Evolutionary conservation across 2,113 vertebrate species (phyloP).

Genomic region (Erinaceus europaeus): DNA sequence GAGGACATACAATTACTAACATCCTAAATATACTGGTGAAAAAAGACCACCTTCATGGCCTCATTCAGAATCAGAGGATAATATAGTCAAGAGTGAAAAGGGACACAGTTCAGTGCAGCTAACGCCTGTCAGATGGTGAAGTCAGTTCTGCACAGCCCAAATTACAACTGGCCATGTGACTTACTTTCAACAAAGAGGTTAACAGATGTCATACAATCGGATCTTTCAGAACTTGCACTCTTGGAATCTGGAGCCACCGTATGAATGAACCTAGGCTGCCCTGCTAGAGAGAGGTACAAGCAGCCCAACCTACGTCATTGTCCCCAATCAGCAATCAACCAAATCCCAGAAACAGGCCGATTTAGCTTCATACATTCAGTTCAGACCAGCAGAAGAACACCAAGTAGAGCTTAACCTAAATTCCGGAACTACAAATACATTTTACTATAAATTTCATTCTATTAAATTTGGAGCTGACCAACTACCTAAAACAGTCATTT

Average conservation of each 20-base stretch:
- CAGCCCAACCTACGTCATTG: background rate
- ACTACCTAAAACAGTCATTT: background rate
- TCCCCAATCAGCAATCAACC: background rate
- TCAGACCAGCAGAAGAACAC: background rate
- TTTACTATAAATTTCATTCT: background rate
- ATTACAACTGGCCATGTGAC: background rate
- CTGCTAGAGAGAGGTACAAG: background rate
- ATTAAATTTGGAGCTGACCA: background rate
- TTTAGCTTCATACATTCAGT: no score
- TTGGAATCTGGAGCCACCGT: background rate
- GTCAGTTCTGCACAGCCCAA: background rate
- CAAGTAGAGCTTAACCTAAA: background rate
- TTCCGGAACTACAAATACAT: background rate
- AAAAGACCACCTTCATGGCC: background rate
- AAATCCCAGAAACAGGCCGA: background rate
- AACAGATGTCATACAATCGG: background rate
- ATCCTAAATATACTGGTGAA: background rate
- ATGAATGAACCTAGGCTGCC: background rate
- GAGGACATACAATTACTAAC: background rate
- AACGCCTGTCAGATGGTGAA: background rate
- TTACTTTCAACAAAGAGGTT: background rate
- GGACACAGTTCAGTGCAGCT: background rate
- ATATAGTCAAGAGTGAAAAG: background rate
- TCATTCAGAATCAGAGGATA: background rate
- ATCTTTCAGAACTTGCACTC: background rate